Percentiles rank a stretch among this genome's conserved stretches.
phyloP scores from a whole-genome alignment of 2,888 invertebrate species.

The Suillia variegata region DNA sequence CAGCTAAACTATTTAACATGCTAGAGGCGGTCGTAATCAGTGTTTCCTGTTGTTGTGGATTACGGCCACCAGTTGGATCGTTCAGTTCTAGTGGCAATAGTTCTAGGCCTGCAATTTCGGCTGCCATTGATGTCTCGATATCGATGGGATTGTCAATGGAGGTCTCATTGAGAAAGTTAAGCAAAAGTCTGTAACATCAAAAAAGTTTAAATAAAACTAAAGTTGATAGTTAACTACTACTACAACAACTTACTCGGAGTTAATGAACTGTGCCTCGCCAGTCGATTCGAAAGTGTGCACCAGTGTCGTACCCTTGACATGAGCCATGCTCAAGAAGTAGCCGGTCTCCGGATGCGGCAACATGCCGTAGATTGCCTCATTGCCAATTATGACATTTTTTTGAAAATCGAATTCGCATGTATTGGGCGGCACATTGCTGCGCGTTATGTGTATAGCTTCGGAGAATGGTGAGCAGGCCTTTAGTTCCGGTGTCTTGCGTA shows the following conservation, averaged over 20 bases:
- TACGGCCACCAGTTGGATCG: constrained; percentile 60
- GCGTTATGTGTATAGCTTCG: constrained; percentile 58
- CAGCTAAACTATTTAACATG: constrained; percentile 55
- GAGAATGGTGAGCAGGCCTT: constrained; percentile 56
- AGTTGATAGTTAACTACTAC: neutral
- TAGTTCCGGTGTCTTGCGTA: constrained; percentile 60
- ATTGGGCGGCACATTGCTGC: constrained; percentile 60
- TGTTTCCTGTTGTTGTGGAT: constrained; percentile 55
- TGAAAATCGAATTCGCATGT: constrained; percentile 60
- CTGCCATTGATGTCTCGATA: constrained; percentile 58
- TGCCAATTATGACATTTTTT: constrained; percentile 60
- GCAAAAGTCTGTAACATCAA: constrained; percentile 40
- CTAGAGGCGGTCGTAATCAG: constrained; percentile 49
- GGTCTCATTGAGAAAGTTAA: constrained; percentile 57
- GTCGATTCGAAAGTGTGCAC: constrained; percentile 61
- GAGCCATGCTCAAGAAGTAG: constrained; percentile 56
- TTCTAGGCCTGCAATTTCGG: constrained; percentile 48
- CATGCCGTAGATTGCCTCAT: constrained; percentile 58
- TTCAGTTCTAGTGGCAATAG: constrained; percentile 49
- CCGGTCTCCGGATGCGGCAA: constrained; percentile 55
- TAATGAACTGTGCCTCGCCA: constrained; percentile 60
- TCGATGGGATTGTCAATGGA: constrained; percentile 59
- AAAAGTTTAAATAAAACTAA: constrained; percentile 1
- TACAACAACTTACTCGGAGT: constrained; percentile 51
- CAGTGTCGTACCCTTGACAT: constrained; percentile 59